Conservation (phyloP, 2,113 vertebrate species). For the Cyanoderma ruficeps region DNA sequence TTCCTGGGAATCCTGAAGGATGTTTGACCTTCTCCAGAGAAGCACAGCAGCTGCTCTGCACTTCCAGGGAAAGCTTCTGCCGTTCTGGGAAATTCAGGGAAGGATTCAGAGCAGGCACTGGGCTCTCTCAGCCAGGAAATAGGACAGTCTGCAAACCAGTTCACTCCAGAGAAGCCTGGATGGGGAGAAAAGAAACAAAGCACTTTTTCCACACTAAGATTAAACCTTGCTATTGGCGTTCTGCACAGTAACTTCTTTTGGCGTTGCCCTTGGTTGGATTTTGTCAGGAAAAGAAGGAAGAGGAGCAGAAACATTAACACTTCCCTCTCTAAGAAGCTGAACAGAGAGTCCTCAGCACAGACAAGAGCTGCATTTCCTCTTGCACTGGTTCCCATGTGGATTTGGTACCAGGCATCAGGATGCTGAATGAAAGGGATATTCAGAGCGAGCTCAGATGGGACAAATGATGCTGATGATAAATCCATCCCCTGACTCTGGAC, state of each 20-base stretch:
- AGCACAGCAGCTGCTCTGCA: fast-evolving
- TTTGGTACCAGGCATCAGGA: background rate
- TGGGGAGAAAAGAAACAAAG: background rate
- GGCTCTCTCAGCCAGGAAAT: background rate
- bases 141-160: background rate
- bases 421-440: conserved; percentile 34
- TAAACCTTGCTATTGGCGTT: background rate
- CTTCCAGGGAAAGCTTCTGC: background rate
- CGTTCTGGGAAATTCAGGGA: background rate
- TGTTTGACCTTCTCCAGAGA: conserved; percentile 22
- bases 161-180: background rate
- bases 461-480: conserved; percentile 41
- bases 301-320: background rate
- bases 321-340: background rate
- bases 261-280: background rate
- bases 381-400: background rate
- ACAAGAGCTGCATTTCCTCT: background rate
- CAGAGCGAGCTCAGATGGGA: background rate
- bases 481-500: conserved; percentile 5
- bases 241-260: background rate
- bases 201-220: background rate
- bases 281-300: background rate
- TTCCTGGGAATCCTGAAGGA: background rate
- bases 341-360: background rate
- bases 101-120: background rate